These are phyloP conservation scores for Crocuta crocuta DNA, from an alignment of 2,113 vertebrate genomes.

Conservation along the genomic window DNA sequence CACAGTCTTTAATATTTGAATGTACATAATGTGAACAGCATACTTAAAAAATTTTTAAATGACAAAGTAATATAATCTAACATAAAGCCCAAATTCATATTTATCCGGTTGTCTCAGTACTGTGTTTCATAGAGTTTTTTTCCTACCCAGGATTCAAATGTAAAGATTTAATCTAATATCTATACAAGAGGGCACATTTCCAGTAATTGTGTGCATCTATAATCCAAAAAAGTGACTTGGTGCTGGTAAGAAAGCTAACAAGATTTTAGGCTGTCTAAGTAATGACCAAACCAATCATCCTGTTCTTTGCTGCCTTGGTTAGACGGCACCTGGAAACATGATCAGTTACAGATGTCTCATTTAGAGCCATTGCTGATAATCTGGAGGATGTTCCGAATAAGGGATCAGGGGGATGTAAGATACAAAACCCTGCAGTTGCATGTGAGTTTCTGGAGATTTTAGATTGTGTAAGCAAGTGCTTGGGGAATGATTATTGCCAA, in stretches of 20 bases:
- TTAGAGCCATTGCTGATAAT: not conserved
- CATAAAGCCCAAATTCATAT: not conserved
- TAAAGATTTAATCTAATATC: not conserved
- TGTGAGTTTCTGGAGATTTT: not conserved
- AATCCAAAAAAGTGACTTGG: not conserved
- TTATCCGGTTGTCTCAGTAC: not conserved
- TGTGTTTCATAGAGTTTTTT: not conserved
- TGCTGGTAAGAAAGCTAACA: not conserved
- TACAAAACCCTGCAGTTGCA: not conserved
- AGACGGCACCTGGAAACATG: not conserved
- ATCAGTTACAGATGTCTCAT: not conserved
- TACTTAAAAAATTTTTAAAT: not conserved
- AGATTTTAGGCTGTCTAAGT: not conserved
- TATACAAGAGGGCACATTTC: not conserved
- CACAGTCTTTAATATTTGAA: not conserved
- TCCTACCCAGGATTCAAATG: not conserved
- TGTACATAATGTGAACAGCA: not conserved
- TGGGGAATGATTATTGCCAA: not conserved
- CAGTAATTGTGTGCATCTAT: not conserved
- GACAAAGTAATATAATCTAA: not conserved
- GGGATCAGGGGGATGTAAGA: not conserved
- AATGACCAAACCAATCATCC: not conserved
- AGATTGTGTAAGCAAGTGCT: not conserved
- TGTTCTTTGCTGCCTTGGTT: not conserved
- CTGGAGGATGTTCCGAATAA: not conserved